Conservation (phyloP, 2,797 vertebrate genomes). For the Propithecus perrieri region DNA sequence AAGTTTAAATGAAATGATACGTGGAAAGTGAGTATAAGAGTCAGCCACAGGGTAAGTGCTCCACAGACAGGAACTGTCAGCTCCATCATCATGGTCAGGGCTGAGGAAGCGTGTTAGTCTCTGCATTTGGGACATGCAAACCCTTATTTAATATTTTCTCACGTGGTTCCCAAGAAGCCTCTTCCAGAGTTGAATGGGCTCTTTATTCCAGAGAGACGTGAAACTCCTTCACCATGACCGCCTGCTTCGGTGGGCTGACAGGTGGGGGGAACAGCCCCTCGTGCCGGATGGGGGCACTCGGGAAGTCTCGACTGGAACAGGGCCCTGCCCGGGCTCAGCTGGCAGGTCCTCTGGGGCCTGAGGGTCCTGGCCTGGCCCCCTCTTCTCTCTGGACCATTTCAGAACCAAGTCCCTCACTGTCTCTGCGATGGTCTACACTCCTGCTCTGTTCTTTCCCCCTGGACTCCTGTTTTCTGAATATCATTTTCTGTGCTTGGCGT, state of each 20-base stretch:
- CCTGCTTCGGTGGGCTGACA: neutral
- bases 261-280: neutral
- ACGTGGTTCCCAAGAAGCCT: neutral
- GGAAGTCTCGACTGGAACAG: neutral
- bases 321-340: neutral
- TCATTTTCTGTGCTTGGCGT: neutral
- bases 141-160: neutral
- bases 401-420: neutral
- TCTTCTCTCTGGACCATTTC: neutral
- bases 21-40: fast-evolving
- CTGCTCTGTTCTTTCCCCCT: neutral
- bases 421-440: neutral
- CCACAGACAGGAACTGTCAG: neutral
- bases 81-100: fast-evolving
- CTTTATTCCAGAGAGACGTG: neutral
- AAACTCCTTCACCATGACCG: neutral
- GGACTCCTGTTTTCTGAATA: neutral
- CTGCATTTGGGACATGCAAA: fast-evolving
- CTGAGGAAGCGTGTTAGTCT: neutral
- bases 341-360: neutral
- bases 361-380: neutral
- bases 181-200: neutral
- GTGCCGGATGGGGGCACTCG: neutral
- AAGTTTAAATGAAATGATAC: neutral
- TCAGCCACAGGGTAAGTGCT: neutral